Conservation (phyloP, 2,888 invertebrate species). For the Corythucha ciliata region DNA sequence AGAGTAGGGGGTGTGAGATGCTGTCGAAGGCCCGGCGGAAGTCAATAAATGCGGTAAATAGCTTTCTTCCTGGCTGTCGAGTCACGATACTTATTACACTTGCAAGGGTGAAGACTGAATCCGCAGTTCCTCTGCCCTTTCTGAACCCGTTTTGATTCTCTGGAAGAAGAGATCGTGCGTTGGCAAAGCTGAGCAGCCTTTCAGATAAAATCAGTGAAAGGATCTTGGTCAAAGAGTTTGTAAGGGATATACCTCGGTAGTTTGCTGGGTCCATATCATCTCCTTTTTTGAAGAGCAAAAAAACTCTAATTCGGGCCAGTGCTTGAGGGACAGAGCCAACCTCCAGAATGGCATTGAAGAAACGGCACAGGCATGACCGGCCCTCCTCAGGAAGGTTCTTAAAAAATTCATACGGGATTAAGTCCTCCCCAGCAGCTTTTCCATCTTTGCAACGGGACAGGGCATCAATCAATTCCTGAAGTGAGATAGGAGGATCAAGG, state of each 20-base stretch:
- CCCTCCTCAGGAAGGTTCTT: neutral
- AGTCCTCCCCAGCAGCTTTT: constrained; percentile 13
- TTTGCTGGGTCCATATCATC: neutral
- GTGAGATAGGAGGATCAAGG: neutral
- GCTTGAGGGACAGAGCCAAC: neutral
- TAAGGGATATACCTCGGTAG: constrained; percentile 7
- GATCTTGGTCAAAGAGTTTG: constrained; percentile 7
- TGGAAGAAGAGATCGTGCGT: neutral
- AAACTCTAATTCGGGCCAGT: neutral
- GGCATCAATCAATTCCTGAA: neutral
- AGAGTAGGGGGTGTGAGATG: neutral
- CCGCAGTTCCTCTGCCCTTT: constrained; percentile 1
- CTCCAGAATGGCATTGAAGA: constrained; percentile 4
- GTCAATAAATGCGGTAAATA: constrained; percentile 6
- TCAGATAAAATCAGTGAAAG: constrained; percentile 1
- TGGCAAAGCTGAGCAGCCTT: neutral
- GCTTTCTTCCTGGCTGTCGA: neutral
- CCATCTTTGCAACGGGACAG: constrained; percentile 1
- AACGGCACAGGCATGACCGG: neutral
- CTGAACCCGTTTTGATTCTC: constrained; percentile 13
- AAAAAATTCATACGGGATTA: constrained; percentile 7
- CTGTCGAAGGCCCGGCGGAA: constrained; percentile 13
- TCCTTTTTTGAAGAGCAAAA: constrained; percentile 14
- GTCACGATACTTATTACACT: neutral
- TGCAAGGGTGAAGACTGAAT: neutral